Evolutionary conservation across 2,113 vertebrate genomes (phyloP).

Genomic region (Zosterops lateralis): DNA sequence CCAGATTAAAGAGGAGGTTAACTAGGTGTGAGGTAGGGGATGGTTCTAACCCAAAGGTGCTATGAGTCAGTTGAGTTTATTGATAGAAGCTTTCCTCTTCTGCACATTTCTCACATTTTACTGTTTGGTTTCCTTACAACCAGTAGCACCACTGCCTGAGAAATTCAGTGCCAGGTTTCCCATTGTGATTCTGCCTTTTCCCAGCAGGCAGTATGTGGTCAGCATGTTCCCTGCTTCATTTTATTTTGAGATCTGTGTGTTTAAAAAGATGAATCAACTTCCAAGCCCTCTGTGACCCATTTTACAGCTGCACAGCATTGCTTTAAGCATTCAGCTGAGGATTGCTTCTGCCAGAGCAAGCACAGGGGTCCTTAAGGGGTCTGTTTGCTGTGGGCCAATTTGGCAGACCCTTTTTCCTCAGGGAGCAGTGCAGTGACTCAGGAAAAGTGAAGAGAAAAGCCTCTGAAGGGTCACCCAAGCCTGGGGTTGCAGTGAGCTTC

Average conservation of each 20-base stretch:
- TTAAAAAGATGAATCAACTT: background rate
- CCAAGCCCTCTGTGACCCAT: background rate
- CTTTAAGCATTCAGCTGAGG: background rate
- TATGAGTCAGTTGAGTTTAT: background rate
- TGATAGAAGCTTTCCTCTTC: background rate
- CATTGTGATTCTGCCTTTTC: background rate
- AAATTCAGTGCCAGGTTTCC: background rate
- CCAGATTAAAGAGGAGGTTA: background rate
- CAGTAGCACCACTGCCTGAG: background rate
- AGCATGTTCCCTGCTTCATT: background rate
- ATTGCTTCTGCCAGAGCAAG: background rate
- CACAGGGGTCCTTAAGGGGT: background rate
- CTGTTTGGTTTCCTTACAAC: background rate
- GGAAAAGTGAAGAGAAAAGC: background rate
- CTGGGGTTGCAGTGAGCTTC: background rate
- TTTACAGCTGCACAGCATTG: background rate
- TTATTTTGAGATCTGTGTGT: background rate
- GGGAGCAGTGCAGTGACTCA: background rate
- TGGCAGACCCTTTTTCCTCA: background rate
- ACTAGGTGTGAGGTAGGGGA: background rate
- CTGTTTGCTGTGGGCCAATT: background rate
- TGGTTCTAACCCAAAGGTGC: background rate
- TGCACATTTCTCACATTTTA: background rate
- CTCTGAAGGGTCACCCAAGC: background rate
- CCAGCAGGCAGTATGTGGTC: background rate